Percentiles rank a stretch among this genome's conserved stretches.
These are phyloP conservation scores for Pica pica DNA, from an alignment of 2,113 vertebrate genomes.

Conservation along the genomic window DNA sequence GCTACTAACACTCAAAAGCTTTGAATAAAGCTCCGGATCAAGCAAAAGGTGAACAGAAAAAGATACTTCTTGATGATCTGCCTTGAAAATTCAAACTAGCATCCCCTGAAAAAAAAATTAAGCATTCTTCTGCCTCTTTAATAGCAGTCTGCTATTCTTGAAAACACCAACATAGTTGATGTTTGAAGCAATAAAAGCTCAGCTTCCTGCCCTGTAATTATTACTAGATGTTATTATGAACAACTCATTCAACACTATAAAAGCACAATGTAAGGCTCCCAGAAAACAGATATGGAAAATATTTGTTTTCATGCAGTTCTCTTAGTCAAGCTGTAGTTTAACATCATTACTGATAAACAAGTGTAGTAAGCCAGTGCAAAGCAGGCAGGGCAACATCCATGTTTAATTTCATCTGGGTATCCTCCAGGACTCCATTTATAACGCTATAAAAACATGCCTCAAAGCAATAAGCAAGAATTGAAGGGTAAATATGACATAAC, in stretches of 20 bases:
- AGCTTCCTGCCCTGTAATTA: background rate
- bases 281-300: background rate
- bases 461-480: background rate
- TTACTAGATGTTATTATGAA: background rate
- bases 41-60: background rate
- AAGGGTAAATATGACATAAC: accelerated
- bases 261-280: background rate
- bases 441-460: background rate
- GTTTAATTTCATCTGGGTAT: background rate
- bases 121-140: background rate
- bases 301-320: background rate
- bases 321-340: background rate
- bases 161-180: background rate
- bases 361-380: background rate
- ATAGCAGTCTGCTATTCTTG: background rate
- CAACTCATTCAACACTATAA: background rate
- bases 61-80: background rate
- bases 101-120: accelerated
- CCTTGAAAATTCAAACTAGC: background rate
- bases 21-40: background rate
- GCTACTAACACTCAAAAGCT: background rate
- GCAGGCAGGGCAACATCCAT: background rate
- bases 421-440: background rate
- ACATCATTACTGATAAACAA: background rate
- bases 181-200: background rate